Evolutionary conservation across 2,113 vertebrate genomes (phyloP), one percentile per base, ranked within the genome.

Genomic region (Grallaria varia): DNA sequence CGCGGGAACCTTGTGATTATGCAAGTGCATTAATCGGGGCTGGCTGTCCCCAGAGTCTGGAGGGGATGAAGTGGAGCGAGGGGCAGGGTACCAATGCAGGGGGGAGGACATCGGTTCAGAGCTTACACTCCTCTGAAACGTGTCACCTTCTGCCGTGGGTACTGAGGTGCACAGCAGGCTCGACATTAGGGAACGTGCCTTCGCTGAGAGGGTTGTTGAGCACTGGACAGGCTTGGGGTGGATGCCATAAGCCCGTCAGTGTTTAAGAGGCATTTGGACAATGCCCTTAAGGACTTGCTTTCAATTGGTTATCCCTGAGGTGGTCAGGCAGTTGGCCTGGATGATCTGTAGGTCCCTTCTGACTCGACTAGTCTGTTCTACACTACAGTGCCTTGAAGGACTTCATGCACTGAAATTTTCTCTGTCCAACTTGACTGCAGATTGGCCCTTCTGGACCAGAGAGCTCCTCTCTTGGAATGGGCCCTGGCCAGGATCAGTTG

Each of bases 381-480:
- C 52, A 56, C n/a, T 28, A 4, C 8, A 53, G 19, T 1, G 2
- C 20, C 6, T 30, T 67, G 52, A 75, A 86, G 12, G 39, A 49
- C 22, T 72, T 67, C 5, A 25, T 47, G 28, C 8, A 52, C 37
- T 75, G 58, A n/a, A 39, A 44, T 49, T 42, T 55, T 66, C 19
- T 56, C 42, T 31, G 14, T 31, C 35, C 25, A 7, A n/a, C 49
- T 59, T 35, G 31, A 13, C 44, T 55, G 8, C 12, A 64, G 27
- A 18, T 45, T 82, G 22, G 19, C 33, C 28, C 22, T 15, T 17
- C 49, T 24, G 37, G 22, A 28, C 27, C 49, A 45, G 23, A 28
- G 0, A 2, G 12, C 17, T 64, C 16, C 31, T 52, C 13, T 33
- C 30, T 14, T 47, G 37, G 47, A 27, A 16, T 0, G 0, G 17